Evolutionary conservation across 1,140 invertebrate genomes (phyloP).

Genomic region (Aethina tumida): DNA sequence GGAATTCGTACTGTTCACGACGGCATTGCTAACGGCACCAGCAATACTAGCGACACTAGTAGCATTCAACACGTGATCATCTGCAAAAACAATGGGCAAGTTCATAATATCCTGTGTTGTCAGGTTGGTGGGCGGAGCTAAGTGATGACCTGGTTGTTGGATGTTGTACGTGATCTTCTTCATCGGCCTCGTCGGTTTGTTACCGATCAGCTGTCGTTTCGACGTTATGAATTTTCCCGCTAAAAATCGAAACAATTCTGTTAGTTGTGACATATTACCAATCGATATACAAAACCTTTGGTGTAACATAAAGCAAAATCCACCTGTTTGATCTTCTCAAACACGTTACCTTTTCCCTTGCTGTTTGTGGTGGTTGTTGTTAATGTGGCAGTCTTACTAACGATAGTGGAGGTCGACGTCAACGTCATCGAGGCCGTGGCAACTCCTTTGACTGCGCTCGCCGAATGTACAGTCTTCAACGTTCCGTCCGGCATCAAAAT

Average conservation of each 20-base stretch:
- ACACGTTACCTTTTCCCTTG: conserved; percentile 4
- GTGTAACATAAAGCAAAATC: too few species aligned
- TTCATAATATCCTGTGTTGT: conserved; percentile 51
- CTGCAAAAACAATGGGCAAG: conserved; percentile 56
- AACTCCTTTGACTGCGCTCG: conserved; percentile 12
- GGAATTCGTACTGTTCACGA: too few species aligned
- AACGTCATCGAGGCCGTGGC: conserved; percentile 11
- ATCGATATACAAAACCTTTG: too few species aligned
- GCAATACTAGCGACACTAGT: too few species aligned
- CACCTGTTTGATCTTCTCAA: too few species aligned
- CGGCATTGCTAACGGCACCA: too few species aligned
- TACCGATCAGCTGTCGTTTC: conserved; percentile 24
- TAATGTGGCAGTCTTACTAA: not conserved
- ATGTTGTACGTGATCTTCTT: conserved; percentile 18
- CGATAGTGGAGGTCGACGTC: conserved; percentile 2
- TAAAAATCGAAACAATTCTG: conserved; percentile 1
- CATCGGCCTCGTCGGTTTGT: conserved; percentile 15
- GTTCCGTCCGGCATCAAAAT: conserved; percentile 30
- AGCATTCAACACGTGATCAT: too few species aligned
- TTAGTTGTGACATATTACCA: too few species aligned
- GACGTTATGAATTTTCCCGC: conserved; percentile 25
- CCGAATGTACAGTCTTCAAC: conserved; percentile 16
- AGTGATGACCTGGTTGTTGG: conserved; percentile 10
- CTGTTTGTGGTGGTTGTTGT: not conserved
- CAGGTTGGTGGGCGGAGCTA: conserved; percentile 39